phyloP scores from a whole-genome alignment of 1,140 invertebrate species.

The Drosophila ambigua region DNA sequence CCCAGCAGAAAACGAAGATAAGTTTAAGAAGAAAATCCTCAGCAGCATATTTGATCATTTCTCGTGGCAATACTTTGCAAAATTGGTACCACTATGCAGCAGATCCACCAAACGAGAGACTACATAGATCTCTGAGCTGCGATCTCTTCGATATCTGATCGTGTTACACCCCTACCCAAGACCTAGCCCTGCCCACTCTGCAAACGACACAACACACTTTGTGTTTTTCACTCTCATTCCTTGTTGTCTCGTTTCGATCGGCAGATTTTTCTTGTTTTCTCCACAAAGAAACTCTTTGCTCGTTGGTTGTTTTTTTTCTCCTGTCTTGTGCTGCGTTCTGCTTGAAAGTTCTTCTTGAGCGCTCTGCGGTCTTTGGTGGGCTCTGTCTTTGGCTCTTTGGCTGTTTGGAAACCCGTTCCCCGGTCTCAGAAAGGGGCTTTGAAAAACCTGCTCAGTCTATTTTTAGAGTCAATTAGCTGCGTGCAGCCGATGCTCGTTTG shows the following conservation, averaged over 20 bases:
- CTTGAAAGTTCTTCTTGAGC: constrained; percentile 20
- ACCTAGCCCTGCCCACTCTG: neutral
- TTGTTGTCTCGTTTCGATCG: constrained; percentile 50
- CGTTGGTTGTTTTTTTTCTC: no score
- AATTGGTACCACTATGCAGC: no score
- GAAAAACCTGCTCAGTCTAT: constrained; percentile 69
- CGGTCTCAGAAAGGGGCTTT: constrained; percentile 15
- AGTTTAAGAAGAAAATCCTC: no score
- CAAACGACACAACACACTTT: neutral
- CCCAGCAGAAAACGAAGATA: no score
- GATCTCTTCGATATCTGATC: no score
- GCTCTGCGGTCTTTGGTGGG: constrained; percentile 11
- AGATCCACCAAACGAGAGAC: no score
- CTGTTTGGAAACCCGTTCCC: constrained; percentile 46
- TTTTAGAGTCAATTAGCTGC: constrained; percentile 76
- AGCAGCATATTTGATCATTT: no score
- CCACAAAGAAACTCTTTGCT: constrained; percentile 44
- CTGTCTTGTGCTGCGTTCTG: constrained; percentile 2
- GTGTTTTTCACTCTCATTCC: constrained; percentile 71
- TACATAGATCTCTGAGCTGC: no score
- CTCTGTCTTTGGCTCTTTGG: constrained; percentile 21
- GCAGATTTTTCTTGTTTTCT: constrained; percentile 53
- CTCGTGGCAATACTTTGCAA: no score
- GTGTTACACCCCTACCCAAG: neutral
- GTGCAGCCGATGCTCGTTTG: constrained; percentile 22